Base-by-base conservation (phyloP, 2,888 invertebrate species). In the Orgyia antiqua region DNA sequence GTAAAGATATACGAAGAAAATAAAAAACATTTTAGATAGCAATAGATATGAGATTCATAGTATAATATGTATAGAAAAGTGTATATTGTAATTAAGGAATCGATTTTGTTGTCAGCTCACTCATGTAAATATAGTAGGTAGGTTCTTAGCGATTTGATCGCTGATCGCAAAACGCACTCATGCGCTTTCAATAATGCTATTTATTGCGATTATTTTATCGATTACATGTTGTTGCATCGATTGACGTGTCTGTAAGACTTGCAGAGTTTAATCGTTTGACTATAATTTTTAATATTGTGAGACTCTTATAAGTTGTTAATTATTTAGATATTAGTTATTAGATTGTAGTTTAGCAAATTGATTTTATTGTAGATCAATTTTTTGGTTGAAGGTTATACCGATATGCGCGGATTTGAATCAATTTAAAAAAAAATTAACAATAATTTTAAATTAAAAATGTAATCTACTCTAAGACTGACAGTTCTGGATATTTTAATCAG, bases 91-190 rank as follows among this genome's bases (percentile, higher is more conserved):
- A 42, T 48, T 53, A 67, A 67, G 61, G 46, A 51, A 57, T 36
- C 35, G 31, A 41, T 47, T 51, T 54, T 58, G 58, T 51, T 59
- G 60, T 67, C 51, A 48, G 68, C 70, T 76, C 76, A 69, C 66
- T 36, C 42, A 12, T 82, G 80, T 83, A 82, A 57, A 82, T 83
- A 82, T 78, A 78, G 70, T 41, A 27, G 32, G 42, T 64, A 67
- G 58, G 59, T 42, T 36, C 43, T 32, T 45, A 49, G 77, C 76
- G 64, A 79, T 82, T 31, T 63, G 44, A 66, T 66, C 67, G 65
- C 65, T 58, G 42, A 43, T 48, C 39, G 54, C 47, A 47, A 43
- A 37, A 46, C 48, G 57, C 64, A 58, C 56, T 45, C 29, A 45
- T 58, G 68, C 58, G 74, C 66, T 67, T 68, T 56, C 50, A 56